Evolutionary conservation across 2,113 vertebrate genomes (phyloP).

Genomic region (Bettongia penicillata): DNA sequence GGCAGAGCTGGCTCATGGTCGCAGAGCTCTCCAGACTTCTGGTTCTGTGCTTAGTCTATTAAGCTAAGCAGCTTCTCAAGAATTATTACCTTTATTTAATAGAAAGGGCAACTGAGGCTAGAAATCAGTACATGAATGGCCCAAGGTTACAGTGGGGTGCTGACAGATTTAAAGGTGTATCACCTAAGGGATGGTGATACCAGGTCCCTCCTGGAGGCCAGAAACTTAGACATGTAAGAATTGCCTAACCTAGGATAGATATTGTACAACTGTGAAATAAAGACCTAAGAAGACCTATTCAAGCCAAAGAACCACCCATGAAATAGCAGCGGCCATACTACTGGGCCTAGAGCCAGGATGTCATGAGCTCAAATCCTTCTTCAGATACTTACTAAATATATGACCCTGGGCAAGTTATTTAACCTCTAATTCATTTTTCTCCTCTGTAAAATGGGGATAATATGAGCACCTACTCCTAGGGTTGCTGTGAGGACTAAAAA

Average conservation of each 20-base stretch:
- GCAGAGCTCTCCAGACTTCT: constrained; percentile 32
- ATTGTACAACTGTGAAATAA: background rate
- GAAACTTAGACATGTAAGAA: background rate
- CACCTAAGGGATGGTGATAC: background rate
- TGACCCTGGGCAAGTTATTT: background rate
- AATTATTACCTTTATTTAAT: constrained; percentile 1
- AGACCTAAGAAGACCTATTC: background rate
- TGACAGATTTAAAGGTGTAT: background rate
- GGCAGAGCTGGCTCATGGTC: constrained; percentile 30
- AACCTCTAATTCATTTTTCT: background rate
- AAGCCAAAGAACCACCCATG: background rate
- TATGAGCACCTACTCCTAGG: background rate
- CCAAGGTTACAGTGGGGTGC: background rate
- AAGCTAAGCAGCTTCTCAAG: background rate
- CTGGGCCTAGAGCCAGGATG: background rate
- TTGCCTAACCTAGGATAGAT: background rate
- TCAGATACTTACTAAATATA: background rate
- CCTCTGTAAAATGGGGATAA: background rate
- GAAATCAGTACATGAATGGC: background rate
- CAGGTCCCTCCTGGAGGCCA: background rate
- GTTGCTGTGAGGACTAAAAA: background rate
- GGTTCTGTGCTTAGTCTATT: constrained; percentile 23
- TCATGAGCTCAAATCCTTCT: background rate
- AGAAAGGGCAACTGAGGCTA: background rate
- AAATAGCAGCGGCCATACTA: background rate